Percentiles rank a stretch among this genome's conserved stretches.
phyloP scores from a whole-genome alignment of 1,140 invertebrate genomes.

The Bradynema listronoti region DNA sequence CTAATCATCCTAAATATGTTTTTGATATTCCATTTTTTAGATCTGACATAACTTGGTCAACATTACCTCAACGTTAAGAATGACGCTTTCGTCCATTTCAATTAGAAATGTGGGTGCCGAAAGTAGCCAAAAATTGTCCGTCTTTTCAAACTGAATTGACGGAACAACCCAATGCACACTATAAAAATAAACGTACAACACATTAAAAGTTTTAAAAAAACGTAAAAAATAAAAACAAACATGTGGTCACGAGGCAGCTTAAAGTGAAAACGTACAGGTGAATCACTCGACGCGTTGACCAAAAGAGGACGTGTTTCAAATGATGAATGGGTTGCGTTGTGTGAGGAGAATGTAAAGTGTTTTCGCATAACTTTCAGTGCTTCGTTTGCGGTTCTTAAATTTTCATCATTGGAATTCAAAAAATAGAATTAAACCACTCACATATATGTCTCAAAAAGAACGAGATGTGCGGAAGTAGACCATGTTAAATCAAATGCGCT shows the following conservation, averaged over 20 bases:
- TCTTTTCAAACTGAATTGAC: constrained; percentile 30
- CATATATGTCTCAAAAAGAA: constrained; percentile 34
- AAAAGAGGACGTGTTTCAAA: background rate
- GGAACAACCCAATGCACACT: constrained; percentile 47
- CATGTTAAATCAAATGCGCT: constrained; percentile 32
- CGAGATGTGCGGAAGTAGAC: constrained; percentile 36
- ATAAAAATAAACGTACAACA: constrained; percentile 14
- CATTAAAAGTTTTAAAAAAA: no score
- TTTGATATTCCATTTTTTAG: no score
- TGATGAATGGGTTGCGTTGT: background rate
- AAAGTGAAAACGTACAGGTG: constrained; percentile 36
- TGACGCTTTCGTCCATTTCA: constrained; percentile 43
- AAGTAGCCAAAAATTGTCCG: constrained; percentile 18
- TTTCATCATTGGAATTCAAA: constrained; percentile 10
- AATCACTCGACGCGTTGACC: constrained; percentile 13
- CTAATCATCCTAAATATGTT: no score
- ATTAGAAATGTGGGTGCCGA: constrained; percentile 36
- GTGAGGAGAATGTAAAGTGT: no score
- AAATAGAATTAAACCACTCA: constrained; percentile 11
- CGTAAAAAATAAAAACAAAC: constrained; percentile 21
- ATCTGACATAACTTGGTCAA: background rate
- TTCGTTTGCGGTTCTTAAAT: no score
- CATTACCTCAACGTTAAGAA: constrained; percentile 38
- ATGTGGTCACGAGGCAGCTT: constrained; percentile 40
- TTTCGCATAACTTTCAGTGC: no score